Conservation (phyloP, 2,888 invertebrate species). For the Troglohyphantes excavatus region DNA sequence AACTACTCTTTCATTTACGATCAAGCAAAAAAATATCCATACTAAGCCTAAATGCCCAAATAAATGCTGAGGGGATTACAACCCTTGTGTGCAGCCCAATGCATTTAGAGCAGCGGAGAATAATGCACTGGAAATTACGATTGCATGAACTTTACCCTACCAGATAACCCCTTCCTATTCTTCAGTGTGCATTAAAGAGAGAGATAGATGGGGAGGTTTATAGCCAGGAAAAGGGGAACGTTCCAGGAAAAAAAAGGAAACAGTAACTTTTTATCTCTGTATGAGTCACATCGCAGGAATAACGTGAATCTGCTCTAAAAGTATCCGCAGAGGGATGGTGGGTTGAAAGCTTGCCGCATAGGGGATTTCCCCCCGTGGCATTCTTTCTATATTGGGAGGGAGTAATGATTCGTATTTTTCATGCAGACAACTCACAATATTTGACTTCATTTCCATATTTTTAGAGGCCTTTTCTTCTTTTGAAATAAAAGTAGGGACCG, state of each 20-base stretch:
- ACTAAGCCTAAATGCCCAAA: neutral
- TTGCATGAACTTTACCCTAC: slow-evolving; percentile 14
- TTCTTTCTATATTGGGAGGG: slow-evolving; percentile 13
- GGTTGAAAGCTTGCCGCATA: slow-evolving; percentile 52
- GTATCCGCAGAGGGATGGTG: slow-evolving; percentile 50
- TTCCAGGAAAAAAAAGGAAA: slow-evolving; percentile 20
- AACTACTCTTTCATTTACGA: neutral
- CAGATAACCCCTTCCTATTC: neutral
- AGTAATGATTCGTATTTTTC: slow-evolving; percentile 15
- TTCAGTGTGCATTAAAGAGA: slow-evolving; percentile 31
- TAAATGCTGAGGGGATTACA: neutral
- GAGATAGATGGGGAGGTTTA: slow-evolving; percentile 29
- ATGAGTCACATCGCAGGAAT: slow-evolving; percentile 59
- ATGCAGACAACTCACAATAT: slow-evolving; percentile 24
- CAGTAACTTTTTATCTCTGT: slow-evolving; percentile 55
- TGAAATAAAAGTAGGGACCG: neutral
- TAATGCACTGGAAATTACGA: slow-evolving; percentile 16
- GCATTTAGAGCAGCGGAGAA: neutral
- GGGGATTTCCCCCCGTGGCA: slow-evolving; percentile 36
- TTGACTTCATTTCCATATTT: slow-evolving; percentile 58
- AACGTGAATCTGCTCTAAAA: slow-evolving; percentile 57
- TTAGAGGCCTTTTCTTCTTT: neutral
- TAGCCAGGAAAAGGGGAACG: neutral
- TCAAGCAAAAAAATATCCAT: neutral
- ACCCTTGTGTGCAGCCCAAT: neutral